Evolutionary conservation across 2,888 invertebrate genomes (phyloP).

Genomic region (Eudasyphora cyanicolor): DNA sequence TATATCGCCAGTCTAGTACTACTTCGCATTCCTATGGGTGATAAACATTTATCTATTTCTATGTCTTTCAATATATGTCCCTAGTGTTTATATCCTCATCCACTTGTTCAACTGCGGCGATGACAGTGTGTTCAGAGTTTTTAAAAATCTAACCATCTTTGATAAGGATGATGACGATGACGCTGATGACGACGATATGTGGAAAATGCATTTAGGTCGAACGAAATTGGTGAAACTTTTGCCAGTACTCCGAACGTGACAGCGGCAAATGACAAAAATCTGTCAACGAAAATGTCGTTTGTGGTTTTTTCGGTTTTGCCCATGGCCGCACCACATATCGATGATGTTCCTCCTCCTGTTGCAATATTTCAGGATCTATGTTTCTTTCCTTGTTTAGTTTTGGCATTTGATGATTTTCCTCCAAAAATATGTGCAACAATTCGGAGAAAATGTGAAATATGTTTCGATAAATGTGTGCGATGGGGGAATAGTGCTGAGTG

Average conservation of each 20-base stretch:
- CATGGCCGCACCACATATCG: too few relatives aligned
- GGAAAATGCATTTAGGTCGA: not conserved
- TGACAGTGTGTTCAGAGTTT: too few relatives aligned
- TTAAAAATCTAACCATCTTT: too few relatives aligned
- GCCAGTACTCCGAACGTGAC: not conserved
- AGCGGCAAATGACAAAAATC: conserved; percentile 25
- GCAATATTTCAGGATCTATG: not conserved
- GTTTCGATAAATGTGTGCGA: not conserved
- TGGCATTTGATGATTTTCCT: not conserved
- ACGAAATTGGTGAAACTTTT: not conserved
- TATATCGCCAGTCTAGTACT: too few relatives aligned
- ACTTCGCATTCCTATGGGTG: too few relatives aligned
- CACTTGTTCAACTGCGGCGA: too few relatives aligned
- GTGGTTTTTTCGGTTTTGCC: not conserved
- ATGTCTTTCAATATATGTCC: too few relatives aligned
- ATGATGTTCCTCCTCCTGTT: not conserved
- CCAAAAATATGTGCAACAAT: not conserved
- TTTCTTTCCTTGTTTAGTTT: not conserved
- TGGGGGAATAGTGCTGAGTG: not conserved
- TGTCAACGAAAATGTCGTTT: conserved; percentile 16
- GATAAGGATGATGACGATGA: too few relatives aligned
- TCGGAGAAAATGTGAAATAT: not conserved
- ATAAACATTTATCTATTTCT: too few relatives aligned
- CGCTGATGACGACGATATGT: too few relatives aligned
- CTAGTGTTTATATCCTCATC: too few relatives aligned